Conservation (phyloP, 2,113 vertebrate species). For the Sturnus vulgaris region DNA sequence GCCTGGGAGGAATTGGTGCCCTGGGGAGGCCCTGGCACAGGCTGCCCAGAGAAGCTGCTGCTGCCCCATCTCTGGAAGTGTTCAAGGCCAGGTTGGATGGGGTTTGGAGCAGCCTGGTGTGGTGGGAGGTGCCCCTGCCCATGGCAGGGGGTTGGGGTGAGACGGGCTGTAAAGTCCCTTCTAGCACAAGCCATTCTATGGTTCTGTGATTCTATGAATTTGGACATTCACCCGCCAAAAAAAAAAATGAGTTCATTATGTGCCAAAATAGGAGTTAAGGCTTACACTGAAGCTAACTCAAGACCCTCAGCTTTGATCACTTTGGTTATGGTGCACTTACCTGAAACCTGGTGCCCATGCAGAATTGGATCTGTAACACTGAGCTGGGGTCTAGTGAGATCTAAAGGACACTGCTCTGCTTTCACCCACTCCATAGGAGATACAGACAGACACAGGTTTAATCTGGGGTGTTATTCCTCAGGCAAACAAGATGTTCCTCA, state of each 20-base stretch:
- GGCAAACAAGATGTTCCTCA: not conserved
- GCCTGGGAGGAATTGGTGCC: too few species aligned
- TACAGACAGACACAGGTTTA: not conserved
- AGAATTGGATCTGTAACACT: not conserved
- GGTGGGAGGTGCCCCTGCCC: not conserved
- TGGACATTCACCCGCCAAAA: not conserved
- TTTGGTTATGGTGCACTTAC: not conserved
- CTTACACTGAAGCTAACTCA: not conserved
- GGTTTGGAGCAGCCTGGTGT: not conserved
- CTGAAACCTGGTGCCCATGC: not conserved
- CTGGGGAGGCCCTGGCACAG: not conserved
- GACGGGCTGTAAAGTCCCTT: not conserved
- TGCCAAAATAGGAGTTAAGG: not conserved
- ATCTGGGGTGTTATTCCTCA: not conserved
- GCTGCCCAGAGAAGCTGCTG: not conserved
- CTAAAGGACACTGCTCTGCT: not conserved
- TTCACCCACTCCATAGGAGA: not conserved
- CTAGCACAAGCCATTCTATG: not conserved
- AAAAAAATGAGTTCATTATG: not conserved
- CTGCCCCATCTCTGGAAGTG: not conserved
- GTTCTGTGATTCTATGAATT: not conserved
- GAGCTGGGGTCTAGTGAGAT: not conserved
- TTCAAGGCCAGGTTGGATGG: not conserved
- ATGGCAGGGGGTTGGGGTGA: not conserved
- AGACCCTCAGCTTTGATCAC: not conserved